Conservation (phyloP, 1,140 invertebrate species). For the Archegozetes longisetosus region DNA sequence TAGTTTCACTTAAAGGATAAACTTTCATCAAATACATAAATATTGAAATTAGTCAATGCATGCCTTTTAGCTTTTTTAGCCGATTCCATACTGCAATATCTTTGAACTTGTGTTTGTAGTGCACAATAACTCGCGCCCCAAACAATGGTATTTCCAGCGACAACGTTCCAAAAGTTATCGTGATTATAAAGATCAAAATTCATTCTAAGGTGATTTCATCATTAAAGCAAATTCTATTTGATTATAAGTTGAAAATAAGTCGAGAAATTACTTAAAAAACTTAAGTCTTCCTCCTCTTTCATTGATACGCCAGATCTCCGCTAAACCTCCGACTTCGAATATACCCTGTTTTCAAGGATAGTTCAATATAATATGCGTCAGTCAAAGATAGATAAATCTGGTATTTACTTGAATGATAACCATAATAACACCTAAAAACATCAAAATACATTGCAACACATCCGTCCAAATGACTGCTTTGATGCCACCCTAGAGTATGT, state of each 20-base stretch:
- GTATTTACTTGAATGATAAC: constrained; percentile 50
- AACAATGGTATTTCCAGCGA: constrained; percentile 5
- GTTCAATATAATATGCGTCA: too few species aligned
- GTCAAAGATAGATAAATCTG: too few species aligned
- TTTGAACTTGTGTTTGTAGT: constrained; percentile 18
- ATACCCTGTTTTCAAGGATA: neutral
- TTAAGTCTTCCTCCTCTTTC: constrained; percentile 43
- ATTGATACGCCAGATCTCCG: constrained; percentile 47
- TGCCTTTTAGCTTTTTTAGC: constrained; percentile 14
- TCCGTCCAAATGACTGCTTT: constrained; percentile 24
- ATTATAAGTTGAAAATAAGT: neutral
- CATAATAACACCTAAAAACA: constrained; percentile 19
- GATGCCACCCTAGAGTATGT: constrained; percentile 19
- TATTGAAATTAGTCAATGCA: neutral
- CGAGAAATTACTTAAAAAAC: constrained; percentile 43
- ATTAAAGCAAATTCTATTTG: neutral
- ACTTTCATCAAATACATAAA: neutral
- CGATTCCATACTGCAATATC: constrained; percentile 15
- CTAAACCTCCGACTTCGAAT: constrained; percentile 43
- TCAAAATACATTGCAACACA: constrained; percentile 21
- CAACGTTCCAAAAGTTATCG: constrained; percentile 15
- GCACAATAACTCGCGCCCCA: constrained; percentile 17
- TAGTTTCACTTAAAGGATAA: too few species aligned
- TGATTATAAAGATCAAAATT: constrained; percentile 16
- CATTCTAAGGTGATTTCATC: neutral